phyloP scores from a whole-genome alignment of 2,113 vertebrate species.

The Turdus rufiventris region DNA sequence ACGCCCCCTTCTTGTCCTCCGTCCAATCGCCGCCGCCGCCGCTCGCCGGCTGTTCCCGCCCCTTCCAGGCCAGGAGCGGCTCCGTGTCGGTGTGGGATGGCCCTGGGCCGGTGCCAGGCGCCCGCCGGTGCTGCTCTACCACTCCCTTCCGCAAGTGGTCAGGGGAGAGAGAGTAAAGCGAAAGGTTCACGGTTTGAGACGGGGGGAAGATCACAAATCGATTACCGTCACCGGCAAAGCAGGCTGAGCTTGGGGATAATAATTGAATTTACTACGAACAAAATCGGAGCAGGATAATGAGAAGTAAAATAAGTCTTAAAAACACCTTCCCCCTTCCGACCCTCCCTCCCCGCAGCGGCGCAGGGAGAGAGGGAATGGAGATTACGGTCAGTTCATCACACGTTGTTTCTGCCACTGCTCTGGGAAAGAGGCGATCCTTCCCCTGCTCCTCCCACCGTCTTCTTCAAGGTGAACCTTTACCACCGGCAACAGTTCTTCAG shows the following conservation, averaged over 20 bases:
- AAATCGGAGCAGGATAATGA: background rate
- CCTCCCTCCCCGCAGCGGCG: background rate
- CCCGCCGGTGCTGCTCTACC: rapidly evolving
- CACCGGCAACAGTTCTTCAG: background rate
- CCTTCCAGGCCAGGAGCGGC: too few species aligned
- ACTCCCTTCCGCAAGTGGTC: background rate
- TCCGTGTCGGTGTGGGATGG: rapidly evolving
- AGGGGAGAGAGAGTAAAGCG: rapidly evolving
- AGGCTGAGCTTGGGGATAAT: background rate
- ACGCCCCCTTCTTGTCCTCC: too few species aligned
- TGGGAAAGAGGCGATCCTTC: background rate
- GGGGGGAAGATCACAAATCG: too few species aligned
- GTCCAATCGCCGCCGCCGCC: background rate
- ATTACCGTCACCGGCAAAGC: background rate
- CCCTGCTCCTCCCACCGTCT: background rate
- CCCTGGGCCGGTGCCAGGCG: rapidly evolving
- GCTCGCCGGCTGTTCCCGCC: background rate
- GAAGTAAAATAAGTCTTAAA: background rate
- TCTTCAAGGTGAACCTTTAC: background rate
- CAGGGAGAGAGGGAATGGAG: background rate
- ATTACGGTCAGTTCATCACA: too few species aligned
- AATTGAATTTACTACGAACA: background rate
- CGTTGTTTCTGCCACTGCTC: background rate
- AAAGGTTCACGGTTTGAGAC: background rate
- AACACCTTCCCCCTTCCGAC: background rate